Conservation (phyloP, 2,797 vertebrate species). For the Karalla daura region DNA sequence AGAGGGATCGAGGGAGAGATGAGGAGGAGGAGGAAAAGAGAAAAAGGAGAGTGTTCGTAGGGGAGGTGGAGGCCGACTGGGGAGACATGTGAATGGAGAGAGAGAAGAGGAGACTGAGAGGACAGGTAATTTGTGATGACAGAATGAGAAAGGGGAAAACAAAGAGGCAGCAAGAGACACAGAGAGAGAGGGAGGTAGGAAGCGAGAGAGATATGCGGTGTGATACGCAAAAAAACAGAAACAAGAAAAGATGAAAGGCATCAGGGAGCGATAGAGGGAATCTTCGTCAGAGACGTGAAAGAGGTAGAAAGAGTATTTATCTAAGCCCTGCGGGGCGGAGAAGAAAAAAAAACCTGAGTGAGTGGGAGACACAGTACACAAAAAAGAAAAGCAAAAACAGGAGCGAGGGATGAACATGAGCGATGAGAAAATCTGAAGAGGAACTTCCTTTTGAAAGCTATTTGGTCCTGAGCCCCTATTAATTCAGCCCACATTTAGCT, state of each 20-base stretch:
- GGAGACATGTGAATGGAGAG: slow-evolving; percentile 41
- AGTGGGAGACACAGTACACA: slow-evolving; percentile 35
- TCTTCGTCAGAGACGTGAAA: slow-evolving; percentile 49
- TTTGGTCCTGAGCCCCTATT: slow-evolving; percentile 65
- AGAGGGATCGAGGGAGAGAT: slow-evolving; percentile 32
- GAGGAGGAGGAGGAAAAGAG: slow-evolving; percentile 7
- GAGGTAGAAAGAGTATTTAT: slow-evolving; percentile 63
- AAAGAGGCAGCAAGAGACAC: slow-evolving; percentile 52
- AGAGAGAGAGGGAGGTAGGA: slow-evolving; percentile 24
- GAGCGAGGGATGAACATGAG: slow-evolving; percentile 46
- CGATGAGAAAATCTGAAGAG: slow-evolving; percentile 47
- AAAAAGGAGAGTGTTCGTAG: slow-evolving; percentile 12
- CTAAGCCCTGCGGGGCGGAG: slow-evolving; percentile 35
- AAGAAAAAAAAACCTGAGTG: slow-evolving; percentile 1
- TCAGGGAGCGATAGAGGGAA: slow-evolving; percentile 45
- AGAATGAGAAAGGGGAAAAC: slow-evolving; percentile 66
- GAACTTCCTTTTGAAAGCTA: slow-evolving; percentile 67
- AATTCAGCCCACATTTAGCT: slow-evolving; percentile 64
- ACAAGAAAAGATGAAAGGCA: slow-evolving; percentile 64
- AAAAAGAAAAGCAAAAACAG: slow-evolving; percentile 37
- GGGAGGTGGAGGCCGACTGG: slow-evolving; percentile 31
- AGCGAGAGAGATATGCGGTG: slow-evolving; percentile 39
- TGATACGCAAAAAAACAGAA: slow-evolving; percentile 59
- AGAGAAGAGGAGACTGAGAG: slow-evolving; percentile 50
- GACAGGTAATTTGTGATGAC: slow-evolving; percentile 63